Base-by-base conservation (phyloP, 2,888 invertebrate species). In the Conistra vaccinii region DNA sequence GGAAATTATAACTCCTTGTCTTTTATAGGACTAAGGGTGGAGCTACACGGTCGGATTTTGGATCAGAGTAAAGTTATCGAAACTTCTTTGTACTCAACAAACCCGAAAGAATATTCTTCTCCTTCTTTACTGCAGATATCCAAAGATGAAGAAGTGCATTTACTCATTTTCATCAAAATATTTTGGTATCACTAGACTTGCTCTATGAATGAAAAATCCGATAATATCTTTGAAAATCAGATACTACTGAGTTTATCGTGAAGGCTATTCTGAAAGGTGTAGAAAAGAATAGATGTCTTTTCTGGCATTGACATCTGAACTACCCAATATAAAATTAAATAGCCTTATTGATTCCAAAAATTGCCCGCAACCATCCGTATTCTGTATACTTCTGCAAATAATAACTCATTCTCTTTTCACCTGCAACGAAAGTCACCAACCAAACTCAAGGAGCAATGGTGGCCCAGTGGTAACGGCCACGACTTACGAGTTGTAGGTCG, bases 1-100 rank as follows among this genome's bases (percentile, higher is more conserved):
- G 48, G 57, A 55, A 51, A 62, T 62, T 57, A 55, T 61, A 67
- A 60, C 58, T 79, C 26, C n/a, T 69, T 14, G 32, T 32, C 45
- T 69, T 69, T 60, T 20, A 35, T 53, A 29, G 17, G 9, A 12
- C 12, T 45, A 45, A 73, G 14, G n/a, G 29, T 0, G 1, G 0
- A 5, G 6, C 1, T 35, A 48, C 2, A 73, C 9, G 32, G 1
- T n/a, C n/a, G 4, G 2, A 53, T 53, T n/a, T 53, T n/a, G 53
- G n/a, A n/a, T n/a, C 4, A 53, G n/a, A 53, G 12, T 53, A 2
- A 53, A 53, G 53, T n/a, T 53, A 12, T 26, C 53, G n/a, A 12
- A 26, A 26, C 5, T 26, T 53, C 53, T 12, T 10, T 12, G 10
- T 53, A 53, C n/a, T 32, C 4, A 20, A 58, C 29, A 32, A 32